A percentile compares a stretch with the other conserved stretches of the same genome.
These are phyloP conservation scores for Antheraea yamamai DNA, from an alignment of 2,888 invertebrate species.

Conservation along the genomic window DNA sequence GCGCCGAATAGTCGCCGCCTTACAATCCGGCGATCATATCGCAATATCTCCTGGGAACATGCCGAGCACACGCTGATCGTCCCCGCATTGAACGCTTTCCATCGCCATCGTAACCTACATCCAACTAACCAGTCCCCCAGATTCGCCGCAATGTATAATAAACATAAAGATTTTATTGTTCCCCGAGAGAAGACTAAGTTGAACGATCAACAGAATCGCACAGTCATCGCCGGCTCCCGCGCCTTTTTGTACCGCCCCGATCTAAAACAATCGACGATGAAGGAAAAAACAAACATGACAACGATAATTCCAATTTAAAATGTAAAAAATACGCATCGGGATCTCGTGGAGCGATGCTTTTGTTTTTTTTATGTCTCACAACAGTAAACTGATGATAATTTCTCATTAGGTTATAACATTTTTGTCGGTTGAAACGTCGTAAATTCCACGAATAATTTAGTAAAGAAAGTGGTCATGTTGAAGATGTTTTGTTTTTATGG, in stretches of 20 bases:
- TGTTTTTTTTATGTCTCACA: conserved; percentile 72
- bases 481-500: conserved; percentile 81
- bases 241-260: conserved; percentile 56
- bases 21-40: conserved; percentile 64
- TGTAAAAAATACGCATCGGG: conserved; percentile 67
- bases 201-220: conserved; percentile 56
- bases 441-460: conserved; percentile 81
- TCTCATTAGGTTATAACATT: conserved; percentile 81
- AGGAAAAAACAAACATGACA: conserved; percentile 63
- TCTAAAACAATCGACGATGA: conserved; percentile 72
- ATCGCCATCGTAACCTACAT: conserved; percentile 38
- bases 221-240: conserved; percentile 72
- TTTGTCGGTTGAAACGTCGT: conserved; percentile 77
- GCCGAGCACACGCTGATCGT: background rate
- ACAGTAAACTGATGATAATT: conserved; percentile 77
- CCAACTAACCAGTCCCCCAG: background rate
- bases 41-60: conserved; percentile 66
- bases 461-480: conserved; percentile 79
- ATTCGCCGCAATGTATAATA: conserved; percentile 45
- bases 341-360: conserved; percentile 56
- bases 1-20: conserved; percentile 68
- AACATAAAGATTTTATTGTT: background rate
- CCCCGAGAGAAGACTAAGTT: conserved; percentile 27
- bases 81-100: conserved; percentile 39
- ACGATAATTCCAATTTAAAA: conserved; percentile 68